Conservation (phyloP, 2,888 invertebrate species). For the Scaeva pyrastri region DNA sequence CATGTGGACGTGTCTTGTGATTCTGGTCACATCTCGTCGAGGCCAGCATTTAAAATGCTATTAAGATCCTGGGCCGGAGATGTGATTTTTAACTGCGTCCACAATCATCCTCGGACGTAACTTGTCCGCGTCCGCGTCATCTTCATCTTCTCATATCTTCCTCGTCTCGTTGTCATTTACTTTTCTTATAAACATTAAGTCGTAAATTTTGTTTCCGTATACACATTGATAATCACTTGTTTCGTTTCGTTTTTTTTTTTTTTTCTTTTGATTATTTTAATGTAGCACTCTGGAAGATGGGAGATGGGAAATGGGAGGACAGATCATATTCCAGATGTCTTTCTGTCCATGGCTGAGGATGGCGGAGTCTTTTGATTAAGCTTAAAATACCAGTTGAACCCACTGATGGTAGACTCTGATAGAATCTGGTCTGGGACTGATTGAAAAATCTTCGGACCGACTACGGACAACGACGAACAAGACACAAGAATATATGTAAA, state of each 20-base stretch:
- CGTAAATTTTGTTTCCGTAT: conserved; percentile 72
- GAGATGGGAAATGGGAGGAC: conserved; percentile 12
- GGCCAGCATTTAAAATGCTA: conserved; percentile 74
- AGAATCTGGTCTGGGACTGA: conserved; percentile 17
- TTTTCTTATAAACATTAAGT: conserved; percentile 63
- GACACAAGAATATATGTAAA: conserved; percentile 39
- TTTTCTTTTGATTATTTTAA: background rate
- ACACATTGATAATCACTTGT: conserved; percentile 47
- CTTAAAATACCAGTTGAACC: conserved; percentile 56
- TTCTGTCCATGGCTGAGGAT: conserved; percentile 1
- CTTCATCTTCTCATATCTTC: conserved; percentile 10
- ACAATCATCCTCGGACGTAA: conserved; percentile 32
- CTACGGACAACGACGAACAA: no score
- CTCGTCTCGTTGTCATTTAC: conserved; percentile 22
- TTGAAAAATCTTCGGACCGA: conserved; percentile 11
- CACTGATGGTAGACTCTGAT: conserved; percentile 54
- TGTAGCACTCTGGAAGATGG: conserved; percentile 17
- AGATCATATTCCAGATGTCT: conserved; percentile 71
- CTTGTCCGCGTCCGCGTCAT: no score
- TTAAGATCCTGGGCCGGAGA: conserved; percentile 71
- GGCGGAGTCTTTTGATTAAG: conserved; percentile 63
- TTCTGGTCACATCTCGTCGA: conserved; percentile 70
- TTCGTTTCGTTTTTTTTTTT: conserved; percentile 4
- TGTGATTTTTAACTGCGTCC: conserved; percentile 55
- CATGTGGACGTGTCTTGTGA: conserved; percentile 25